These are phyloP conservation scores for Tachycineta bicolor DNA, from an alignment of 2,113 vertebrate species.

Conservation along the genomic window DNA sequence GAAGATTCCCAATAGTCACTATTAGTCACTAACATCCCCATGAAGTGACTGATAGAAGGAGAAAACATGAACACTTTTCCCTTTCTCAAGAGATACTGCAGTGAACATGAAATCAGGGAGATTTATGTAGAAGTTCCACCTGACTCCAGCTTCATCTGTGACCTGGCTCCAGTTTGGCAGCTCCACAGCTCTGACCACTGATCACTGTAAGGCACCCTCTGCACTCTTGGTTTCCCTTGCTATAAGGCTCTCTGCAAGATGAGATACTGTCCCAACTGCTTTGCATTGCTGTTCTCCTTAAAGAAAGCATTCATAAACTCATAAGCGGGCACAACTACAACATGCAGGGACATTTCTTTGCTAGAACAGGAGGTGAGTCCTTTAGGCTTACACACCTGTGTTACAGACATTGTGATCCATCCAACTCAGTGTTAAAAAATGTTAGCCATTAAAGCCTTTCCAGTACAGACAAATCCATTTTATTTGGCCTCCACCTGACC, in stretches of 20 bases:
- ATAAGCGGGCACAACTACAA: rapidly evolving
- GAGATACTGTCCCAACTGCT: neutral
- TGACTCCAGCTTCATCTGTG: neutral
- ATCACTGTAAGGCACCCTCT: neutral
- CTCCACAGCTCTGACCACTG: neutral
- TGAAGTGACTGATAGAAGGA: neutral
- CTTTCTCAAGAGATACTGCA: neutral
- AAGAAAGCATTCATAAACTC: neutral
- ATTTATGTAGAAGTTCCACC: neutral
- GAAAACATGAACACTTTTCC: neutral
- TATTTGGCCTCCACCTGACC: neutral
- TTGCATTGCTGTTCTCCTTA: neutral
- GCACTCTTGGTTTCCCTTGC: neutral
- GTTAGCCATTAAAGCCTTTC: neutral
- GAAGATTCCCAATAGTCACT: neutral
- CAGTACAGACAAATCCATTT: neutral
- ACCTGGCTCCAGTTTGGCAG: neutral
- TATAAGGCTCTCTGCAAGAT: neutral
- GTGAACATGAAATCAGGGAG: neutral
- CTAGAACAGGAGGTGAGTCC: rapidly evolving
- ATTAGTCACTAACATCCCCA: neutral
- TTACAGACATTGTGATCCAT: neutral
- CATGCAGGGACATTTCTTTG: neutral
- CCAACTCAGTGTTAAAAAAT: neutral
- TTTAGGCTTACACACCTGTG: neutral